Conservation (phyloP, 2,888 invertebrate species). For the Yponomeuta malinellus region DNA sequence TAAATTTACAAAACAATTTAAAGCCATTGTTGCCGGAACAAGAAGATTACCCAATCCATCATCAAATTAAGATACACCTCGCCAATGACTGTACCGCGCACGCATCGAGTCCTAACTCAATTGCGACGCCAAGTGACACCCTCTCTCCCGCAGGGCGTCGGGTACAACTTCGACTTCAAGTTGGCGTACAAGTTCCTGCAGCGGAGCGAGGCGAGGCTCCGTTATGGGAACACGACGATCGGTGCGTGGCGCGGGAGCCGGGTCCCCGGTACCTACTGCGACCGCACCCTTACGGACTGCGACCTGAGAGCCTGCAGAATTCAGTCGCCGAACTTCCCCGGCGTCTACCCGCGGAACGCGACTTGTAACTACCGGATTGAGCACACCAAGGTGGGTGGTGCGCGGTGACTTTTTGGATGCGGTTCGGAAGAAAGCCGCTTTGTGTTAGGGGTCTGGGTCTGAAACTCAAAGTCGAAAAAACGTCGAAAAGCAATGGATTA, state of each 20-base stretch:
- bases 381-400: constrained; percentile 66
- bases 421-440: too few species aligned
- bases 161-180: constrained; percentile 89
- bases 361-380: constrained; percentile 86
- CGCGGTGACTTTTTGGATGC: too few species aligned
- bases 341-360: constrained; percentile 90
- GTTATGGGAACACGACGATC: constrained; percentile 85
- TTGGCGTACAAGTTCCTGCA: constrained; percentile 89
- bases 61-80: too few species aligned
- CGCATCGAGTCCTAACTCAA: not conserved
- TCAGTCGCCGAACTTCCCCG: constrained; percentile 93
- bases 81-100: too few species aligned
- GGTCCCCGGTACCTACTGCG: constrained; percentile 86
- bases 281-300: constrained; percentile 86
- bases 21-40: too few species aligned
- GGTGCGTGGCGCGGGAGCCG: constrained; percentile 85
- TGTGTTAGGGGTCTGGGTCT: not conserved
- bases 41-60: too few species aligned
- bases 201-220: constrained; percentile 83
- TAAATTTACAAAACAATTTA: too few species aligned
- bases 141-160: constrained; percentile 76
- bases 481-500: too few species aligned
- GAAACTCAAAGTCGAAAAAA: too few species aligned
- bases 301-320: constrained; percentile 82
- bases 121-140: constrained; percentile 1